Percentiles rank a stretch among this genome's conserved stretches.
These are phyloP conservation scores for Centruroides vittatus DNA, from an alignment of 1,140 invertebrate genomes.

Conservation along the genomic window DNA sequence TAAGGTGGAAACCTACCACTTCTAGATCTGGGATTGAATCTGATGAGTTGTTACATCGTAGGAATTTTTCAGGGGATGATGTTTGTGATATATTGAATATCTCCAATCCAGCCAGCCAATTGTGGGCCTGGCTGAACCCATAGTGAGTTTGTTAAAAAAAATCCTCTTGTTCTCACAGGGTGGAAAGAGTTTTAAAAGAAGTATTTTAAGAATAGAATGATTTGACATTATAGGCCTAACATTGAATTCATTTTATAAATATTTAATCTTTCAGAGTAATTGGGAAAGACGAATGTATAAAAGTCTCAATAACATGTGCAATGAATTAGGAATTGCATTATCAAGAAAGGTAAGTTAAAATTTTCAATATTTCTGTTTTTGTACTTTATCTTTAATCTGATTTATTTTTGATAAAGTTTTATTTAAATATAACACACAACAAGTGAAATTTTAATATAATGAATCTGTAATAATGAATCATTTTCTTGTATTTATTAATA, in stretches of 20 bases:
- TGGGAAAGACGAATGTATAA: constrained; percentile 91
- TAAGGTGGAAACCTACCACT: too few species aligned
- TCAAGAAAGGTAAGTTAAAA: constrained; percentile 26
- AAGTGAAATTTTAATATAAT: not conserved
- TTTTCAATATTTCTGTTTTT: not conserved
- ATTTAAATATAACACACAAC: not conserved
- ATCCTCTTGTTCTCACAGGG: too few species aligned
- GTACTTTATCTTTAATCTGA: not conserved
- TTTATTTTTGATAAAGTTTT: not conserved
- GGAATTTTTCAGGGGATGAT: too few species aligned
- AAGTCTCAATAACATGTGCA: constrained; percentile 86
- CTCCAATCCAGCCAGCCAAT: too few species aligned
- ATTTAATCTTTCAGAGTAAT: constrained; percentile 39
- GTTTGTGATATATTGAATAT: too few species aligned
- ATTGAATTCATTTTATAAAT: not conserved
- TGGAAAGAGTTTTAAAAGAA: too few species aligned
- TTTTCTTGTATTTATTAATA: not conserved
- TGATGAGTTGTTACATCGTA: too few species aligned
- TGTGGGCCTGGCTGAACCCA: too few species aligned
- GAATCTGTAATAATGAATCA: not conserved
- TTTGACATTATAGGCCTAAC: too few species aligned
- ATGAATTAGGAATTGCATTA: constrained; percentile 52
- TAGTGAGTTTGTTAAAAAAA: too few species aligned
- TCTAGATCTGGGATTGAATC: too few species aligned
- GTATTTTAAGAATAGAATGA: too few species aligned